A percentile compares a stretch with the other conserved stretches of the same genome.
Evolutionary conservation across 2,113 vertebrate species (phyloP).

Genomic region (Sterrhoptilus dennistouni): DNA sequence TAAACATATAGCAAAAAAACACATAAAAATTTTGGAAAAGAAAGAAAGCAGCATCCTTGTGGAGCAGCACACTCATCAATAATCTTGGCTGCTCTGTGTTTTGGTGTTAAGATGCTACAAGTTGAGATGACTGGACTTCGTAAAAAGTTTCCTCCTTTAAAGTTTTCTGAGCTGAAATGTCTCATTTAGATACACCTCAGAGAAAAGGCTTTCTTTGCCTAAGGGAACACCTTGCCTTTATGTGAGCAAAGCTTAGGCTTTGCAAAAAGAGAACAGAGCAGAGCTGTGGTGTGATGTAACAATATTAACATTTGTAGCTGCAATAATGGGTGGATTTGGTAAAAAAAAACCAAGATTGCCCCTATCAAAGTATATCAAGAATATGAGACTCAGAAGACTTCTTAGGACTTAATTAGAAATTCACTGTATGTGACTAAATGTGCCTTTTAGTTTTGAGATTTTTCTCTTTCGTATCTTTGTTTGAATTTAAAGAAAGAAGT

Average conservation of each 20-base stretch:
- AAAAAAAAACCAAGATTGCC: neutral
- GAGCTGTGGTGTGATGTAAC: neutral
- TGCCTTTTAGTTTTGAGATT: neutral
- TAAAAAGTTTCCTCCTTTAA: neutral
- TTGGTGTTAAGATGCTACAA: neutral
- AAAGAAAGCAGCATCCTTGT: neutral
- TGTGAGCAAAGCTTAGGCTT: slow-evolving; percentile 5
- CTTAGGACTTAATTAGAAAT: neutral
- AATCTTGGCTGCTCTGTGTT: neutral
- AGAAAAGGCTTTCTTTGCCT: neutral
- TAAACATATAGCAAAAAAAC: neutral
- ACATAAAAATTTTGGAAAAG: neutral
- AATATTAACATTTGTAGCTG: neutral
- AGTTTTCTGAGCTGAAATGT: slow-evolving; percentile 10
- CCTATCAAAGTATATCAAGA: neutral
- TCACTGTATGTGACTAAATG: neutral
- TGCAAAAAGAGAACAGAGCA: neutral
- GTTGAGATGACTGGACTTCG: neutral
- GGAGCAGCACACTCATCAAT: neutral
- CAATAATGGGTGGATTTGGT: neutral
- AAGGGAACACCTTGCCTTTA: neutral
- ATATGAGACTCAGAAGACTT: neutral
- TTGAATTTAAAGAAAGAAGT: neutral
- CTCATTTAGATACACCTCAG: neutral
- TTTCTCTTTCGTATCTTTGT: neutral